Conservation (phyloP, 2,113 vertebrate species). For the Rissa tridactyla region DNA sequence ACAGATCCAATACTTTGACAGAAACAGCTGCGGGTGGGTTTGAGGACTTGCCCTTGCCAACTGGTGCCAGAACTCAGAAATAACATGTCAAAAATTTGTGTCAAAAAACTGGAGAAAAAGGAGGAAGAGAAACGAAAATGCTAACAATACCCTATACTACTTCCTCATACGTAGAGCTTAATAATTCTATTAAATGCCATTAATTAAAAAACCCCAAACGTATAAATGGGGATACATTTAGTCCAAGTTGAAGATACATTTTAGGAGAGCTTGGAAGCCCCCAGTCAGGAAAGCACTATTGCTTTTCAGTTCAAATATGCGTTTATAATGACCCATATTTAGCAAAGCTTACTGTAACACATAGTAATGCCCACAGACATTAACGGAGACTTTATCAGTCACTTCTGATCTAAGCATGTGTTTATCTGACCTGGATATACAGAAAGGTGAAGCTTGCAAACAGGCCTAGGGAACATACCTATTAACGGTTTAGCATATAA, state of each 20-base stretch:
- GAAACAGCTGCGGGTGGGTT: background rate
- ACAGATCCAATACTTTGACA: fast-evolving
- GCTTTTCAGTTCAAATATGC: background rate
- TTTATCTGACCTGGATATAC: background rate
- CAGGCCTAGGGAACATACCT: background rate
- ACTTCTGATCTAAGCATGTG: background rate
- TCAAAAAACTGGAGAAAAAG: background rate
- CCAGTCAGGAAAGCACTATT: background rate
- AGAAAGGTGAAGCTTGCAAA: background rate
- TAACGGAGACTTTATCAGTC: background rate
- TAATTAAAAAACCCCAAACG: background rate
- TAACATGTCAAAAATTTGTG: background rate
- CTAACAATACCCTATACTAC: background rate
- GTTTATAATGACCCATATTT: background rate
- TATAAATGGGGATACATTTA: background rate
- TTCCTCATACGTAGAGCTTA: background rate
- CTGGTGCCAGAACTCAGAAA: background rate
- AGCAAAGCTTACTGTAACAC: background rate
- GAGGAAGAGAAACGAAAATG: background rate
- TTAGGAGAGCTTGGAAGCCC: background rate
- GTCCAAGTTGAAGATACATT: background rate
- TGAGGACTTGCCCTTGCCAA: background rate
- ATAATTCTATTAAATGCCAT: background rate
- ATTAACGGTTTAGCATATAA: background rate
- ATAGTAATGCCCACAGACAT: background rate